Percentiles rank a stretch among this genome's conserved stretches.
Conservation (phyloP, 2,888 invertebrate species). For the Lepetodrilus schrolli region DNA sequence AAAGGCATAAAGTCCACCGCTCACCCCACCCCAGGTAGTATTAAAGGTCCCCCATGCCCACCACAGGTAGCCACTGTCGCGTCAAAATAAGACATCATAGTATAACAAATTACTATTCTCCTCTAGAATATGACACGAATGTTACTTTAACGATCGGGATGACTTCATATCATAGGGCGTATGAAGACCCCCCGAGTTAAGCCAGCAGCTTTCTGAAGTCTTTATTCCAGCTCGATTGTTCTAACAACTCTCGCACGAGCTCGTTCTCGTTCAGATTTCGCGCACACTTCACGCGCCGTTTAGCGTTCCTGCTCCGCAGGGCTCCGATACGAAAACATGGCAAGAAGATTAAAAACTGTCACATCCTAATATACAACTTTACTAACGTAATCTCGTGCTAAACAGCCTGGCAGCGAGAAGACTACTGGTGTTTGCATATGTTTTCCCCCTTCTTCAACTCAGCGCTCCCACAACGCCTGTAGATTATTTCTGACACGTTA, state of each 20-base stretch:
- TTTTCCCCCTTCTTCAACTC: neutral
- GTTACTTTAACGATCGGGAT: neutral
- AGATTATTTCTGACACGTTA: neutral
- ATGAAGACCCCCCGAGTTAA: neutral
- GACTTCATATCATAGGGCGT: constrained; percentile 1
- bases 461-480: neutral
- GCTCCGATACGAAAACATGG: neutral
- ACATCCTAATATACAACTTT: constrained; percentile 17
- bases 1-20: no score
- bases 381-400: constrained; percentile 14
- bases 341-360: constrained; percentile 19
- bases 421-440: neutral
- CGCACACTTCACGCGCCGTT: constrained; percentile 14
- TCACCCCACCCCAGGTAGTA: no score
- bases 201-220: neutral
- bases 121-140: neutral
- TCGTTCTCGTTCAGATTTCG: neutral
- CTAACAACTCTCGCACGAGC: neutral
- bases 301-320: neutral
- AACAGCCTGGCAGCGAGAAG: neutral
- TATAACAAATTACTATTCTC: neutral
- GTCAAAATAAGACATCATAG: neutral
- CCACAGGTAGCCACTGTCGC: no score
- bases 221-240: neutral
- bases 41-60: no score